Conservation (phyloP, 1,140 invertebrate genomes). For the Trypoxylus dichotomus region DNA sequence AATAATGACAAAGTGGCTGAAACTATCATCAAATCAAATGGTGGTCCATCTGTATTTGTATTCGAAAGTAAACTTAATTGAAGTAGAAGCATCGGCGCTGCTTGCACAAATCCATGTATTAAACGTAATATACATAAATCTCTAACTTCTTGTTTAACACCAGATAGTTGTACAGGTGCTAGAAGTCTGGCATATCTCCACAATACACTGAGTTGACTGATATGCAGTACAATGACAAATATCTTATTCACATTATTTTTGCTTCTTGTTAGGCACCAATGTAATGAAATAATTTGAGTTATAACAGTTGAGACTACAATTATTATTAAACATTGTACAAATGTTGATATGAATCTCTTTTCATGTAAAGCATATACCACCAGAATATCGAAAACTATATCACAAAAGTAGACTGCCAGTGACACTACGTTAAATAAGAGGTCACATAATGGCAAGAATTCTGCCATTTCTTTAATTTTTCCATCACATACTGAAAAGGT, state of each 20-base stretch:
- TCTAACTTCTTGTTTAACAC: constrained; percentile 81
- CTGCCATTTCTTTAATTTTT: constrained; percentile 57
- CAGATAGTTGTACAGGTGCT: constrained; percentile 79
- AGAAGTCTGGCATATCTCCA: constrained; percentile 89
- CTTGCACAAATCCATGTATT: constrained; percentile 85
- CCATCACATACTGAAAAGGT: constrained; percentile 29
- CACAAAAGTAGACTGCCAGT: constrained; percentile 87
- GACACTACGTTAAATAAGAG: constrained; percentile 90
- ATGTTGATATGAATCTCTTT: constrained; percentile 61
- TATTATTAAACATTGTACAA: constrained; percentile 67
- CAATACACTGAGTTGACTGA: constrained; percentile 79
- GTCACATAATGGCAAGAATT: constrained; percentile 86
- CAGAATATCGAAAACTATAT: constrained; percentile 85
- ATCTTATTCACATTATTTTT: constrained; percentile 48
- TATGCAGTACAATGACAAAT: constrained; percentile 69
- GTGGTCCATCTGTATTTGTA: constrained; percentile 58
- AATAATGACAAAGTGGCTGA: constrained; percentile 79
- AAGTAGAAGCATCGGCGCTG: constrained; percentile 82
- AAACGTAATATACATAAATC: constrained; percentile 74
- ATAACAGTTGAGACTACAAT: constrained; percentile 71
- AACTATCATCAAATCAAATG: constrained; percentile 79
- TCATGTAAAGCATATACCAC: constrained; percentile 80
- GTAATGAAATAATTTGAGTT: constrained; percentile 67
- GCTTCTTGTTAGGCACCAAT: constrained; percentile 56
- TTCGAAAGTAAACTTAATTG: constrained; percentile 74